Conservation (phyloP, 2,113 vertebrate genomes). For the Furnarius figulus region DNA sequence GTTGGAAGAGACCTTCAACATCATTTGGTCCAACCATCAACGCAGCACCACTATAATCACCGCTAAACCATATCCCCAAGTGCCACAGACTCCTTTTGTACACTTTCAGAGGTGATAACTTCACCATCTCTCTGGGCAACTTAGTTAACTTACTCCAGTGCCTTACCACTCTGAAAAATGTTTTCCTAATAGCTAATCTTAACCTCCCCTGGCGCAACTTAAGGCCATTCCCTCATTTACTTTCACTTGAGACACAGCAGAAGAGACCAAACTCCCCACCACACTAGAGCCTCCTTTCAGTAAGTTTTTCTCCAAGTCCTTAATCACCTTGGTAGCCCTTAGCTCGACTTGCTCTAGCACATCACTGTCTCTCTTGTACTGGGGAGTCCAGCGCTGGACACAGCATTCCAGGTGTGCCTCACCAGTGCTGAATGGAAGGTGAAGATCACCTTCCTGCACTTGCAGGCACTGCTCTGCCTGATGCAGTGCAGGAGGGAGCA, state of each 20-base stretch:
- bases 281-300: not conserved
- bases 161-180: not conserved
- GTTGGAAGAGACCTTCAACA: not conserved
- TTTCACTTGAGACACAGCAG: not conserved
- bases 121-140: not conserved
- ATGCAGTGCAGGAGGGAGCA: not conserved
- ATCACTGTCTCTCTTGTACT: not conserved
- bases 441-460: not conserved
- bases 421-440: not conserved
- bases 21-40: fast-evolving
- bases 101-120: not conserved
- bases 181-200: not conserved
- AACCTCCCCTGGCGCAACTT: not conserved
- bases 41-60: not conserved
- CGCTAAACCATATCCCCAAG: not conserved
- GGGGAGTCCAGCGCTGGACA: not conserved
- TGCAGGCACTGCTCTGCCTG: not conserved
- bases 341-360: not conserved
- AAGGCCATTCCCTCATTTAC: not conserved
- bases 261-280: not conserved
- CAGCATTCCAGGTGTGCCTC: not conserved
- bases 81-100: not conserved
- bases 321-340: not conserved
- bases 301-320: not conserved
- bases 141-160: not conserved